Percentiles rank a stretch among this genome's conserved stretches.
Conservation (phyloP, 1,140 invertebrate species). For the Triops longicaudatus region DNA sequence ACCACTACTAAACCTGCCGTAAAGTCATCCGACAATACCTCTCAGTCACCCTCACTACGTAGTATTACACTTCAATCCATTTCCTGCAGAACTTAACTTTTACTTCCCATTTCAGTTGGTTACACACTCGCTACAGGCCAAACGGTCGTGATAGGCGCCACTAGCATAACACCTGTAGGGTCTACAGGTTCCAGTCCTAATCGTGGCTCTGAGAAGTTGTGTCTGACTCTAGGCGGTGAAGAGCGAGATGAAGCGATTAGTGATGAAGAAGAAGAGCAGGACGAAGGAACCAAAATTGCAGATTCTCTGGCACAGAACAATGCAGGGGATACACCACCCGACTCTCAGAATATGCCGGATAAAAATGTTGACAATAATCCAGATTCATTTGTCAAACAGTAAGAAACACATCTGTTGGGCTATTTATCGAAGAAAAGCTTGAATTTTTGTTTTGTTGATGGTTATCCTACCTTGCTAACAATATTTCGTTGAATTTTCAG, state of each 20-base stretch:
- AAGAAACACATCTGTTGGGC: no score
- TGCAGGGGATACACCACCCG: not conserved
- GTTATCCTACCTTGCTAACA: not conserved
- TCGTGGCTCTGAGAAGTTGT: not conserved
- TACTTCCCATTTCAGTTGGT: not conserved
- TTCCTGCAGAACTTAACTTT: not conserved
- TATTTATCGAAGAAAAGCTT: no score
- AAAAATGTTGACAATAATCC: no score
- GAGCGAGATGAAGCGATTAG: constrained; percentile 75
- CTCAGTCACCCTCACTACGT: not conserved
- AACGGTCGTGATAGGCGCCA: constrained; percentile 53
- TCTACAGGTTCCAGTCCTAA: not conserved
- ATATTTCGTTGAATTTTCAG: constrained; percentile 33
- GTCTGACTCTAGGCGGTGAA: not conserved
- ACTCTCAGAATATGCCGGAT: constrained; percentile 2
- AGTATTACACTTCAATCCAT: not conserved
- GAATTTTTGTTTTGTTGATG: not conserved
- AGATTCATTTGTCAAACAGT: no score
- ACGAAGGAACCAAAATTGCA: not conserved
- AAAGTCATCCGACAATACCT: not conserved
- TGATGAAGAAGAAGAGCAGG: constrained; percentile 46
- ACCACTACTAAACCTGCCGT: constrained; percentile 21
- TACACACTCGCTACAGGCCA: not conserved
- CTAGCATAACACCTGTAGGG: constrained; percentile 52
- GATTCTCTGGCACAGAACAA: constrained; percentile 20